Evolutionary conservation across 1,140 invertebrate genomes (phyloP).

Genomic region (Dreissena rostriformis): DNA sequence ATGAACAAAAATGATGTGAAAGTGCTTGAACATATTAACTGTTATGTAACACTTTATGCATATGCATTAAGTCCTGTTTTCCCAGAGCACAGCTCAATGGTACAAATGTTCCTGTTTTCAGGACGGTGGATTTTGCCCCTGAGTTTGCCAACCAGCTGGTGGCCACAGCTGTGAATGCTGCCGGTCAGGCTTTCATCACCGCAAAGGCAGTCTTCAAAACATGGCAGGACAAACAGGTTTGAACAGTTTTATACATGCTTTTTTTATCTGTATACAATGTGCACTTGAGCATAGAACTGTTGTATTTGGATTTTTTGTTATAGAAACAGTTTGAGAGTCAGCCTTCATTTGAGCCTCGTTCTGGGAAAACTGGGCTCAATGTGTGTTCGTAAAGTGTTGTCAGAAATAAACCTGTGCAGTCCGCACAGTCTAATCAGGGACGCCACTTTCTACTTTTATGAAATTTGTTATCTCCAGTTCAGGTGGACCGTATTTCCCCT

Average conservation of each 20-base stretch:
- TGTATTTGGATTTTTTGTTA: no score
- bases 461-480: no score
- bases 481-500: no score
- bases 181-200: slow-evolving; percentile 67
- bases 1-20: no score
- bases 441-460: no score
- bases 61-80: no score
- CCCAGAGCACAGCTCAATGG: background rate
- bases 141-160: slow-evolving; percentile 54
- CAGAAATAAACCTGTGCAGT: background rate
- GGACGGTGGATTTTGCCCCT: slow-evolving; percentile 48
- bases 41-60: background rate
- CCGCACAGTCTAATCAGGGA: no score
- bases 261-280: no score
- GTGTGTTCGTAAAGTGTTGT: background rate
- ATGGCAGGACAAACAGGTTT: slow-evolving; percentile 68
- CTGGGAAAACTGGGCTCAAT: background rate
- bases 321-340: no score
- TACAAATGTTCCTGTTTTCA: slow-evolving; percentile 20
- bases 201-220: slow-evolving; percentile 72
- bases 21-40: no score
- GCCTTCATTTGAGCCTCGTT: no score
- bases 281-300: no score
- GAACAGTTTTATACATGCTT: background rate
- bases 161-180: slow-evolving; percentile 62